Base-by-base conservation (phyloP, 1,140 invertebrate species). In the Dreissena rostriformis region DNA sequence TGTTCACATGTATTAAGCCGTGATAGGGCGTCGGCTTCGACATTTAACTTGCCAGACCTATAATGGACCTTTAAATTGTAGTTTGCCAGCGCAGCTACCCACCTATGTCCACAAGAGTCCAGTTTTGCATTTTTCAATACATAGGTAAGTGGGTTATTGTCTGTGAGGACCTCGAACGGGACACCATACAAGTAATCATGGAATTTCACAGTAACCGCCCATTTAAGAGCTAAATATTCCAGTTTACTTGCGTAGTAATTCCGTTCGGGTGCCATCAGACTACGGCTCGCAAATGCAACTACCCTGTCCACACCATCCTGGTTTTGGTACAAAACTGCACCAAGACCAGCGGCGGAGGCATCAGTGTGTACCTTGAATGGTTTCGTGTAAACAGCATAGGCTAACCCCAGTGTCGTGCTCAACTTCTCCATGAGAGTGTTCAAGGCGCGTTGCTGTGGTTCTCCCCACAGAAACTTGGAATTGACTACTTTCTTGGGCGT, bases 261-360 rank as follows among this genome's bases (percentile, higher is more conserved):
- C 28, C 52, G 49, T 71, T 87, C 75, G 14, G 76, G 55, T 51
- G 51, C 24, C 8, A 5, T 80, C n/a, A 87, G 49, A 15, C 66
- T 70, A 70, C 77, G 55, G 12, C 72, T 78, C 11, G 68, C 67
- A 76, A 84, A 81, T 0, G 86, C 80, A 12, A 91, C 85, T 0
- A 86, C 82, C 15, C 78, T 26, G 61, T 86, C 77, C 11, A 70
- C 61, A 73, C 86, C 86, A 10, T 89, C 76, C 61, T 86, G 75
- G n/a, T 52, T 29, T 78, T 91, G 91, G n/a, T 82, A 86, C 26
- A 92, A 80, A 0, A 90, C 89, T 12, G 87, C 89, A 22, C 91
- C 90, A 17, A 91, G 24, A 15, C 84, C 88, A 26, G 22, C 15
- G 28, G 81, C 39, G 61, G 82, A 82, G 26, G 78, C 87, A 79